Conservation (phyloP, 2,797 vertebrate genomes). For the Acanthurus tractus region DNA sequence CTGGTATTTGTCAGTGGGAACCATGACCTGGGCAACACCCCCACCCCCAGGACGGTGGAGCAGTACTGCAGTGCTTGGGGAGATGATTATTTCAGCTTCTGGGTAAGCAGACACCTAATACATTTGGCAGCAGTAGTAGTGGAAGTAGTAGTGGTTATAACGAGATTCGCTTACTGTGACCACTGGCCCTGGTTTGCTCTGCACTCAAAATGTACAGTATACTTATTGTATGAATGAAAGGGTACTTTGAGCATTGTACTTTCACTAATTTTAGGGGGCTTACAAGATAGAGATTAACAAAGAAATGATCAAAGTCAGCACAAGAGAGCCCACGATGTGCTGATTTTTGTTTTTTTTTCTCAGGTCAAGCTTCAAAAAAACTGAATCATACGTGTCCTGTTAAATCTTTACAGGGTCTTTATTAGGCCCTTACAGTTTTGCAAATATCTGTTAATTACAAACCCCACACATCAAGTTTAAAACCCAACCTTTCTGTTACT, state of each 20-base stretch:
- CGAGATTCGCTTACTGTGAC: not conserved
- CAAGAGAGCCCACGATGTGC: not conserved
- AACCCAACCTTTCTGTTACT: not conserved
- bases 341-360: not conserved
- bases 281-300: not conserved
- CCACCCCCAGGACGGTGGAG: conserved; percentile 87
- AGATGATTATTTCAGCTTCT: conserved; percentile 97
- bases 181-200: not conserved
- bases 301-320: not conserved
- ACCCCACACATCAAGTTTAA: not conserved
- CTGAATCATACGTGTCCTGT: not conserved
- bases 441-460: too few species aligned
- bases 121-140: not conserved
- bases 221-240: too few species aligned
- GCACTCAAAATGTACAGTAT: not conserved
- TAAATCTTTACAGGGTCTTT: too few species aligned
- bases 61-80: conserved; percentile 92
- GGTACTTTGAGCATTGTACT: not conserved
- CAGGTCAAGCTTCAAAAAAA: not conserved
- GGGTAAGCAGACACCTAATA: conserved; percentile 78
- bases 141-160: not conserved
- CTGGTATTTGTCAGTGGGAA: conserved; percentile 96
- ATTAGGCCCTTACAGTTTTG: too few species aligned
- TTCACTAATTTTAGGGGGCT: not conserved
- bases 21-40: conserved; percentile 94